These are phyloP conservation scores for Trachelus iudaicus DNA, from an alignment of 2,888 invertebrate species.

Conservation along the genomic window DNA sequence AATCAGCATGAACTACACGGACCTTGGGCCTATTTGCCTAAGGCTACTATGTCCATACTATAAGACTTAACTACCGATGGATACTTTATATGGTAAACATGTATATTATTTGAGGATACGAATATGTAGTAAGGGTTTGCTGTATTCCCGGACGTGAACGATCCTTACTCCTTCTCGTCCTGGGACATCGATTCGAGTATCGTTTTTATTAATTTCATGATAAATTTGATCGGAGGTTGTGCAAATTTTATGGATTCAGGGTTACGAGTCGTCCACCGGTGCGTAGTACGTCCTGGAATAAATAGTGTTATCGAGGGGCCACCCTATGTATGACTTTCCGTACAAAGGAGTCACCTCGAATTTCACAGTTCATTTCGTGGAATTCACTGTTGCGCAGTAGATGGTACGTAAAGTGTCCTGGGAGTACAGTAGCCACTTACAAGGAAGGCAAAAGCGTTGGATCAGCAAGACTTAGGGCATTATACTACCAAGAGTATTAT, in stretches of 20 bases:
- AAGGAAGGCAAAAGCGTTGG: constrained; percentile 60
- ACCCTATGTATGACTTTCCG: background rate
- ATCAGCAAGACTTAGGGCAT: constrained; percentile 67
- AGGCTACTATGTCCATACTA: constrained; percentile 64
- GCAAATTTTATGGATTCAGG: background rate
- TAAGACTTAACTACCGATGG: constrained; percentile 64
- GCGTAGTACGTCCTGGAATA: background rate
- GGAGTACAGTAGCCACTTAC: constrained; percentile 59
- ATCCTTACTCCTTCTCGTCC: background rate
- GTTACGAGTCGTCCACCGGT: background rate
- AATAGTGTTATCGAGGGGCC: background rate
- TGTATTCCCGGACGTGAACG: constrained; percentile 49
- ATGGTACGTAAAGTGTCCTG: constrained; percentile 30
- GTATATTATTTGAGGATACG: constrained; percentile 60
- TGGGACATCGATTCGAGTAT: background rate
- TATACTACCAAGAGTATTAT: constrained; percentile 65
- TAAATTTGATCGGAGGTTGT: background rate
- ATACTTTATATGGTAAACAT: constrained; percentile 57
- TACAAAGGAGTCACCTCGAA: background rate
- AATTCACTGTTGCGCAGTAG: background rate
- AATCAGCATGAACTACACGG: constrained; percentile 46
- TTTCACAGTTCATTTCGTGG: background rate
- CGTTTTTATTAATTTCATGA: background rate
- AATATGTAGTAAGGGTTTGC: constrained; percentile 54
- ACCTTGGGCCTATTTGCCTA: constrained; percentile 60